Evolutionary conservation across 2,797 vertebrate species (phyloP), one percentile per base, ranked within the genome.

Genomic region (Pantherophis alleghaniensis): DNA sequence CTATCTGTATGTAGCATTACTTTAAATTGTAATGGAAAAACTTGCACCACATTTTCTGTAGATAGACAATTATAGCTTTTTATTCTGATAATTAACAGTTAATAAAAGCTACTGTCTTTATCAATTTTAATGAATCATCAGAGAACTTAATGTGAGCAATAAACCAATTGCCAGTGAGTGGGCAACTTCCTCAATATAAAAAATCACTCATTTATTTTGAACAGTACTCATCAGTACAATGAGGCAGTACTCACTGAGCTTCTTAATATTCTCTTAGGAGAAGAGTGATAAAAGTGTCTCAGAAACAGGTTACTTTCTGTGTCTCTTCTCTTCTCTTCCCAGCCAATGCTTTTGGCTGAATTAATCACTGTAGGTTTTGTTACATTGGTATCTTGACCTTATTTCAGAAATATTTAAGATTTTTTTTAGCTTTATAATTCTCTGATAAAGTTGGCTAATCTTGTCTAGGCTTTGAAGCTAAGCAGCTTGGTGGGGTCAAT

Each of bases 241-340:
- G 22, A 88, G 74, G 61, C 57, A 59, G 7, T 60, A 32, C 5
- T 56, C 22, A 55, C 7, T 56, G 22, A 51, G 28, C 0, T 61
- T 47, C 57, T 59, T 32, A 55, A 42, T 86, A 6, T 63, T 92
- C 86, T 74, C 0, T 0, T 53, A 13, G 63, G 89, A 95, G 56
- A 79, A 87, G 86, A 57, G 14, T 88, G 53, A 93, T 57, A 83
- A 91, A 83, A 79, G 12, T 69, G 18, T n/a, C 32, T 26, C 51
- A 69, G 60, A 51, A 42, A 47, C 13, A 60, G 56, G 28, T 90
- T 91, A 24, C 22, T 88, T 91, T 88, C 88, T 11, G 79, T 79
- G 18, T 53, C 59, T 87, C 86, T 3, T 53, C 92, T 95, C 91
- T 89, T 18, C 92, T 95, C 91, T 89, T 18, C 28, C 87, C 5